phyloP scores from a whole-genome alignment of 1,140 invertebrate genomes.

The Pectinophora gossypiella region DNA sequence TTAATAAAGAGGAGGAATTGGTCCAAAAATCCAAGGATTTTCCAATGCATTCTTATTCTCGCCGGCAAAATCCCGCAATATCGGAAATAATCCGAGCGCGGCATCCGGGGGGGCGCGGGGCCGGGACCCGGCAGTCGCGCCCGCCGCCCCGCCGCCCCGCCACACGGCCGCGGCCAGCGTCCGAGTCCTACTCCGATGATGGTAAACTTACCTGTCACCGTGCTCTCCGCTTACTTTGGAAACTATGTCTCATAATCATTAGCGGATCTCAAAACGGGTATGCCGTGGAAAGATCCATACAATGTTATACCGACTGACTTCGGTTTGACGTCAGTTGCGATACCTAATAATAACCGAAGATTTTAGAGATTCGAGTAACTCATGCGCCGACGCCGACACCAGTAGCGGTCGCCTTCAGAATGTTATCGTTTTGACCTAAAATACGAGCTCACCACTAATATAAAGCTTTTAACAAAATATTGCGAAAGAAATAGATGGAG shows the following conservation, averaged over 20 bases:
- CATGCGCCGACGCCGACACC: background rate
- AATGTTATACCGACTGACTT: too few species aligned
- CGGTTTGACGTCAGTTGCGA: too few species aligned
- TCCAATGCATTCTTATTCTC: background rate
- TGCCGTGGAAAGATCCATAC: too few species aligned
- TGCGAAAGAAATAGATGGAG: slow-evolving; percentile 2
- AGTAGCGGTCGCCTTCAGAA: background rate
- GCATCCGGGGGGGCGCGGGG: too few species aligned
- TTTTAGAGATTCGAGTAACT: background rate
- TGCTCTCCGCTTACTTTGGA: too few species aligned
- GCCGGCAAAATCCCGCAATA: background rate
- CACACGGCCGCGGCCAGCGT: background rate
- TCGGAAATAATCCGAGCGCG: background rate
- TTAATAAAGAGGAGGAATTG: background rate
- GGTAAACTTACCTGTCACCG: too few species aligned
- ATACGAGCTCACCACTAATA: background rate
- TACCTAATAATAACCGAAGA: background rate
- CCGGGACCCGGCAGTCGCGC: background rate
- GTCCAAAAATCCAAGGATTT: background rate
- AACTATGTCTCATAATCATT: too few species aligned
- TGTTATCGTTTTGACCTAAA: slow-evolving; percentile 1
- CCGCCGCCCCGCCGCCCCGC: background rate
- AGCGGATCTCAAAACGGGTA: too few species aligned
- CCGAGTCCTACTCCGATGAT: background rate
- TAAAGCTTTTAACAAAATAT: background rate